These are phyloP conservation scores for Alethe castanea DNA, from an alignment of 2,113 vertebrate species.

Conservation along the genomic window DNA sequence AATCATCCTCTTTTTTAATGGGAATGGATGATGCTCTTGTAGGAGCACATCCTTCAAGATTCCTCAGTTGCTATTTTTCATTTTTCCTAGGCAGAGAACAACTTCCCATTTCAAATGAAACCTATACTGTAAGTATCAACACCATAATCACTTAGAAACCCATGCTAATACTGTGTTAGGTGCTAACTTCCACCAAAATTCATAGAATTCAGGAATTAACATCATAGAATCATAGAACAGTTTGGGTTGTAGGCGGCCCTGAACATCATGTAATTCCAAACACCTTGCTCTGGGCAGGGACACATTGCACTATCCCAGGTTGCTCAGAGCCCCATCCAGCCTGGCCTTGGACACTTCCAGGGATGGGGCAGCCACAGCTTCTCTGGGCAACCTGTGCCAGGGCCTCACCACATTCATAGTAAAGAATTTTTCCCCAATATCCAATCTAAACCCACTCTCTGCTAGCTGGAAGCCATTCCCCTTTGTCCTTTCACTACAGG, in stretches of 20 bases:
- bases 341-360: background rate
- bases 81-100: background rate
- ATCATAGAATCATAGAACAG: background rate
- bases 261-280: background rate
- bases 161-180: background rate
- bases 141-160: background rate
- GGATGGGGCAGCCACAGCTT: background rate
- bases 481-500: background rate
- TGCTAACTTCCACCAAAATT: background rate
- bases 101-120: background rate
- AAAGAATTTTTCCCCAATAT: background rate
- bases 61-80: background rate
- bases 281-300: background rate
- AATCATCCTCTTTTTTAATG: background rate
- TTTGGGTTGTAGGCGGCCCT: background rate
- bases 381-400: background rate
- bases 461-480: background rate
- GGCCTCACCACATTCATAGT: background rate
- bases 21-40: background rate
- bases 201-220: background rate
- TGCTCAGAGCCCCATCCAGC: background rate
- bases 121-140: background rate
- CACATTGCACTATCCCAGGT: background rate
- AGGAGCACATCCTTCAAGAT: background rate
- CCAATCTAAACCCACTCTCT: background rate